phyloP scores from a whole-genome alignment of 2,888 invertebrate genomes.

The Gisinianus flammeolus region DNA sequence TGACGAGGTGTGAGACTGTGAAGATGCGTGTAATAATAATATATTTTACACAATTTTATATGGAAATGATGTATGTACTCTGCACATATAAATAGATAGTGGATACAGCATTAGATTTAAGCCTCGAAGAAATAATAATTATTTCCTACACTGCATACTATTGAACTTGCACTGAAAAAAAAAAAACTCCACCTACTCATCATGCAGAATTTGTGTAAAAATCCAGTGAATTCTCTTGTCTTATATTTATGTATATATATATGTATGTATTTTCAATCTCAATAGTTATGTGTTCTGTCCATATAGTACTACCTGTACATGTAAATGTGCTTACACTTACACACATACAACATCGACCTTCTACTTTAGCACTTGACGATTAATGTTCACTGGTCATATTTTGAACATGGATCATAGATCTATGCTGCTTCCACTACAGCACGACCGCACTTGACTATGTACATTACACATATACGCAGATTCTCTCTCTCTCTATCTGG shows the following conservation, averaged over 20 bases:
- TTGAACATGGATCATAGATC: conserved; percentile 16
- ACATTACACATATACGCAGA: not conserved
- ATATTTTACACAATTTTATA: too few species aligned
- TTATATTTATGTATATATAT: not conserved
- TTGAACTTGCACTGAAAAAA: not conserved
- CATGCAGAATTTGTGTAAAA: not conserved
- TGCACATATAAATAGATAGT: too few species aligned
- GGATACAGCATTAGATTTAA: not conserved
- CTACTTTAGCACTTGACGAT: conserved; percentile 18
- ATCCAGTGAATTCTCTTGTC: not conserved
- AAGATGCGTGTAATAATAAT: too few species aligned
- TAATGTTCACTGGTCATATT: conserved; percentile 13
- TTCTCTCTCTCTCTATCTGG: not conserved
- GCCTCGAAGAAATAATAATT: not conserved
- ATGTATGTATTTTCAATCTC: not conserved
- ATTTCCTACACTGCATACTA: not conserved
- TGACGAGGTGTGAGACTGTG: too few species aligned
- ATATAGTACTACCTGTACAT: not conserved
- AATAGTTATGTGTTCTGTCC: not conserved
- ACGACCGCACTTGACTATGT: not conserved
- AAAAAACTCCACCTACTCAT: conserved; percentile 13
- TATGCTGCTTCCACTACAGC: not conserved
- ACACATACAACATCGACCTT: not conserved
- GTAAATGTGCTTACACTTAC: not conserved
- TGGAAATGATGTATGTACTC: too few species aligned